A percentile compares a stretch with the other conserved stretches of the same genome.
These are phyloP conservation scores for Isichthys henryi DNA, from an alignment of 2,113 vertebrate species.

Conservation along the genomic window DNA sequence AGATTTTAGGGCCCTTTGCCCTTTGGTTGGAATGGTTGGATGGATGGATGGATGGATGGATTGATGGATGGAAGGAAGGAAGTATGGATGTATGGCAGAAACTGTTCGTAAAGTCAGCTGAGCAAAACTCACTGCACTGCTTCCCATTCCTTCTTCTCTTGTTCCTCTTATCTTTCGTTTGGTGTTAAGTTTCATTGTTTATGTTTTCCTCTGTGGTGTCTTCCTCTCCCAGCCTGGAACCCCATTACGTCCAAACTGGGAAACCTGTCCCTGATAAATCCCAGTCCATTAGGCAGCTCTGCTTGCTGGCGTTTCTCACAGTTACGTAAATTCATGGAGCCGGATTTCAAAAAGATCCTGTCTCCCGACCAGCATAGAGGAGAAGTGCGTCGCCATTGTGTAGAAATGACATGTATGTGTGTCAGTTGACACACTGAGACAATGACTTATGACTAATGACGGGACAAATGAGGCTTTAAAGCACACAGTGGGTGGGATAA, in stretches of 20 bases:
- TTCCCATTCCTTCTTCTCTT: too few species aligned
- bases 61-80: too few species aligned
- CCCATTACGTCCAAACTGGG: not conserved
- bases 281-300: not conserved
- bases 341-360: not conserved
- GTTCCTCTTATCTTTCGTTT: too few species aligned
- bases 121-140: too few species aligned
- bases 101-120: too few species aligned
- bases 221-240: not conserved
- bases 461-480: not conserved
- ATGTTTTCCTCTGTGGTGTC: not conserved
- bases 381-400: not conserved
- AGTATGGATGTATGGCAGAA: too few species aligned
- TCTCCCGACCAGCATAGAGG: not conserved
- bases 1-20: not conserved
- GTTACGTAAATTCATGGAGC: not conserved
- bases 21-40: too few species aligned
- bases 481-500: not conserved
- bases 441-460: constrained; percentile 6
- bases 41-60: too few species aligned
- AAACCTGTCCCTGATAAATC: not conserved
- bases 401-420: not conserved
- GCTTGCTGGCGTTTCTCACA: not conserved
- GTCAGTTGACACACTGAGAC: constrained; percentile 2
- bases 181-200: not conserved